These are phyloP conservation scores for Lithophane socia DNA, from an alignment of 2,888 invertebrate species.

Conservation along the genomic window DNA sequence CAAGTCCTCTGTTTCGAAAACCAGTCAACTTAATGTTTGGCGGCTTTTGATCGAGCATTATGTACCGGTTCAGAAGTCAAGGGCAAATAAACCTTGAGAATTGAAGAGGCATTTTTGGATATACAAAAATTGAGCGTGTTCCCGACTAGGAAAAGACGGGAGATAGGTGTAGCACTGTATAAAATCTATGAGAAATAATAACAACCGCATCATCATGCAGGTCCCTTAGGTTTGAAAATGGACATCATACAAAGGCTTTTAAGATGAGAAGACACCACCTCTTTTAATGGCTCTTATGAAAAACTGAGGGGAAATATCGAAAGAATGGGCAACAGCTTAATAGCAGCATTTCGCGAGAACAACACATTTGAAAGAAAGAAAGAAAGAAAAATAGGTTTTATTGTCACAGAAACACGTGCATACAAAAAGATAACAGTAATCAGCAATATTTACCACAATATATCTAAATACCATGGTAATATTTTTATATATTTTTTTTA, in stretches of 20 bases:
- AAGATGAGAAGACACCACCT: not conserved
- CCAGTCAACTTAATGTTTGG: not conserved
- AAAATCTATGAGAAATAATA: not conserved
- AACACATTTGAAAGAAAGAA: too few relatives aligned
- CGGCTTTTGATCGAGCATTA: slow-evolving; percentile 17
- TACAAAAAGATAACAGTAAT: too few relatives aligned
- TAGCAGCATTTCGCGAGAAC: not conserved
- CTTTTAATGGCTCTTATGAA: not conserved
- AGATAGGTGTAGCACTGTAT: not conserved
- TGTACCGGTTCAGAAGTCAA: slow-evolving; percentile 15
- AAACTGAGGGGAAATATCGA: not conserved
- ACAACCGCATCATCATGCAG: not conserved
- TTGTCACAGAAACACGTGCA: too few relatives aligned
- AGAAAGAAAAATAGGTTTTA: too few relatives aligned
- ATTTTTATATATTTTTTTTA: too few relatives aligned
- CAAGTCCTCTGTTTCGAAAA: slow-evolving; percentile 24
- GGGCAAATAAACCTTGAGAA: not conserved
- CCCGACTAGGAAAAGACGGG: not conserved
- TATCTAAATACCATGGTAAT: too few relatives aligned
- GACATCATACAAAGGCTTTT: not conserved
- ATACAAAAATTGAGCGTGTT: not conserved
- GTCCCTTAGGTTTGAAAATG: not conserved
- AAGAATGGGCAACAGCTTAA: not conserved
- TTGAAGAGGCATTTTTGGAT: too few relatives aligned
- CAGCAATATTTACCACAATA: too few relatives aligned